phyloP scores from a whole-genome alignment of 1,140 invertebrate genomes.

The Drosophila takahashii region DNA sequence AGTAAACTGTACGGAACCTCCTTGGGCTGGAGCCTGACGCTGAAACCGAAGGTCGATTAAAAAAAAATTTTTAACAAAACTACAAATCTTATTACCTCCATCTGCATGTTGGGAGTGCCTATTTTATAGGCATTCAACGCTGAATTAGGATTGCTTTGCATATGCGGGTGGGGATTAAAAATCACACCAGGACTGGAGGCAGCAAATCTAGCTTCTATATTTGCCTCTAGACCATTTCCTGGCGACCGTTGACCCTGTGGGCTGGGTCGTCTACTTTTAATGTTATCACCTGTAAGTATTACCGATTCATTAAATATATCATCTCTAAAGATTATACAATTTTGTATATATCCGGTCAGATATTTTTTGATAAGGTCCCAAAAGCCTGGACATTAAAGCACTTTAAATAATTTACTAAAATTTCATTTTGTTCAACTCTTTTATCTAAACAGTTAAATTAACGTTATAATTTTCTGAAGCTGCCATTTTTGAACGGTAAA shows the following conservation, averaged over 20 bases:
- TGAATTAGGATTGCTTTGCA: slow-evolving; percentile 63
- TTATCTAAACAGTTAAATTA: no score
- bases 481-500: no score
- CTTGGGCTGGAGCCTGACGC: slow-evolving; percentile 61
- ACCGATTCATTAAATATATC: no score
- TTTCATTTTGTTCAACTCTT: no score
- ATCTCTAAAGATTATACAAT: no score
- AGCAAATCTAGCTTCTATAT: slow-evolving; percentile 66
- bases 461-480: no score
- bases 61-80: neutral
- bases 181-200: slow-evolving; percentile 70
- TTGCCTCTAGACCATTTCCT: slow-evolving; percentile 44
- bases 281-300: slow-evolving; percentile 48
- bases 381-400: no score
- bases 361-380: no score
- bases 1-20: slow-evolving; percentile 78
- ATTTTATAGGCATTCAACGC: slow-evolving; percentile 63
- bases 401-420: no score
- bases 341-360: no score
- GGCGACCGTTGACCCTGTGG: slow-evolving; percentile 69
- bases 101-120: slow-evolving; percentile 40
- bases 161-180: slow-evolving; percentile 62
- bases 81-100: slow-evolving; percentile 50
- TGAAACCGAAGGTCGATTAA: slow-evolving; percentile 18
- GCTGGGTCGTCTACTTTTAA: slow-evolving; percentile 66